Conservation (phyloP, 2,797 vertebrate genomes). For the Tachyglossus aculeatus region DNA sequence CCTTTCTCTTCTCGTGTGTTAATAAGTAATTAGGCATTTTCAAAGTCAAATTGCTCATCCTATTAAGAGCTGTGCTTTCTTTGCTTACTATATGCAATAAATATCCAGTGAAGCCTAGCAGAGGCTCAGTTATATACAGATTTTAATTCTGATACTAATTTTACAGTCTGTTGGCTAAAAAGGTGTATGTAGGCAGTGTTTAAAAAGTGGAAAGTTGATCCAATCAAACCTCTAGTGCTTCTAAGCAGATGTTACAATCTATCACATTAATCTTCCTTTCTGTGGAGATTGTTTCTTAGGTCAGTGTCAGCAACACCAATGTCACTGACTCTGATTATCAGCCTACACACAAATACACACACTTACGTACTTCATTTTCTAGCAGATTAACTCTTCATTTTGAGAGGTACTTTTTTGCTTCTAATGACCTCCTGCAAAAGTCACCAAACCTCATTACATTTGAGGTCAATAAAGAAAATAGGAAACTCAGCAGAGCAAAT, state of each 20-base stretch:
- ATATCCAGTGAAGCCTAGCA: neutral
- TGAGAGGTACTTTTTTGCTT: too few species aligned
- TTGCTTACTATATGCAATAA: neutral
- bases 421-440: too few species aligned
- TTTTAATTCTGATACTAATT: neutral
- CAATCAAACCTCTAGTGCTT: conserved; percentile 9
- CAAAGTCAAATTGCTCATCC: conserved; percentile 38
- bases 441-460: too few species aligned
- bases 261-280: conserved; percentile 17
- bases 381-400: too few species aligned
- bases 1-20: neutral
- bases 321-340: too few species aligned
- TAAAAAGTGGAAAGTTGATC: neutral
- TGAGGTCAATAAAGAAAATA: too few species aligned
- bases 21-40: conserved; percentile 42
- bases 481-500: too few species aligned
- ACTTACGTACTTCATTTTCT: too few species aligned
- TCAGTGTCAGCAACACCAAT: neutral
- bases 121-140: neutral
- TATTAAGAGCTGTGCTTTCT: conserved; percentile 35
- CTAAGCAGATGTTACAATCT: conserved; percentile 5
- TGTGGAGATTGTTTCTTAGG: conserved; percentile 38
- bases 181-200: conserved; percentile 2
- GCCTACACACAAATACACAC: too few species aligned
- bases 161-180: neutral